These are phyloP conservation scores for Uloborus diversus DNA, from an alignment of 1,140 invertebrate species.

Conservation along the genomic window DNA sequence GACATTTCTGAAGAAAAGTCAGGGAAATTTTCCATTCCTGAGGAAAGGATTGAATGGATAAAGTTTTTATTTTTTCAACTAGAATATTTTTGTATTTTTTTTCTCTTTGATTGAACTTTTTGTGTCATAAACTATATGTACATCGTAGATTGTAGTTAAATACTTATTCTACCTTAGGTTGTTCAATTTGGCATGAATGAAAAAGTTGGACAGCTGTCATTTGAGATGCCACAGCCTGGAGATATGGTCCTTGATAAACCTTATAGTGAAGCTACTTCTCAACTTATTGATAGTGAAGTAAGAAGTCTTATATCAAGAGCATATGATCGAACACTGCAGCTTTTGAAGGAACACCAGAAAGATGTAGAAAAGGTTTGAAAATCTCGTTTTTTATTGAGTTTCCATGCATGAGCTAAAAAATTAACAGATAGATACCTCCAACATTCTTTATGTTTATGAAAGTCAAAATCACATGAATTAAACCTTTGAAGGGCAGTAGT, in stretches of 20 bases:
- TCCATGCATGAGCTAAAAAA: too few species aligned
- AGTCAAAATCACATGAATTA: too few species aligned
- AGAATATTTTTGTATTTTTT: background rate
- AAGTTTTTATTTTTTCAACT: too few species aligned
- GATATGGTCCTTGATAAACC: constrained; percentile 97
- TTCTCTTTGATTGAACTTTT: background rate
- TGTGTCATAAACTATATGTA: too few species aligned
- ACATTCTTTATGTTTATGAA: too few species aligned
- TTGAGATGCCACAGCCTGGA: constrained; percentile 90
- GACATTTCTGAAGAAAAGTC: too few species aligned
- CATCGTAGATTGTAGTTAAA: too few species aligned
- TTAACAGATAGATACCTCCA: too few species aligned
- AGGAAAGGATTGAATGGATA: too few species aligned
- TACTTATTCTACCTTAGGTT: too few species aligned
- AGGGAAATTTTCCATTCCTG: too few species aligned
- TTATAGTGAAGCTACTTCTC: constrained; percentile 97
- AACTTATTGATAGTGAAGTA: constrained; percentile 95
- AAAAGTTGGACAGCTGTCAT: constrained; percentile 97
- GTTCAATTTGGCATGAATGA: constrained; percentile 98
- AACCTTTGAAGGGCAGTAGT: too few species aligned
- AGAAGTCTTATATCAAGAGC: constrained; percentile 83
- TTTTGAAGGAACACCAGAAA: constrained; percentile 86
- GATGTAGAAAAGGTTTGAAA: constrained; percentile 89
- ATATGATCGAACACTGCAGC: constrained; percentile 79
- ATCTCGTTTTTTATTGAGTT: background rate